Conservation (phyloP, 2,888 invertebrate genomes). For the Dermolepida albohirtum region DNA sequence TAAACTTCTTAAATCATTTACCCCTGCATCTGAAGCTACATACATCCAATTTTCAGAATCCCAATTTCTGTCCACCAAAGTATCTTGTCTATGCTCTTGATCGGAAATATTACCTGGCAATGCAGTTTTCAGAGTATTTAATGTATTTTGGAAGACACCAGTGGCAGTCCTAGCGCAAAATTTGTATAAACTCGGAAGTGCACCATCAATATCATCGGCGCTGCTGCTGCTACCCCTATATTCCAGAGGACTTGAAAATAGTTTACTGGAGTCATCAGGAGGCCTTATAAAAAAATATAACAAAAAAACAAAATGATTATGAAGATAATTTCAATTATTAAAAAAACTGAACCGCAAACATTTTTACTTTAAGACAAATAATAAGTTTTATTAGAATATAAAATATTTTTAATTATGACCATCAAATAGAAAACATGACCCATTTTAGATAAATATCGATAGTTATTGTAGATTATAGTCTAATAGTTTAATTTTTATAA, state of each 20-base stretch:
- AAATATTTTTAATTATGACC: no score
- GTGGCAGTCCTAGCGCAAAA: slow-evolving; percentile 82
- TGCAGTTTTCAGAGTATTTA: slow-evolving; percentile 81
- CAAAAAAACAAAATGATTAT: no score
- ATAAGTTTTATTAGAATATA: no score
- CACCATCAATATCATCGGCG: slow-evolving; percentile 58
- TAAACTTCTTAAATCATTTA: background rate
- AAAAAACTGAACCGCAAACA: no score
- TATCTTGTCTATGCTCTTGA: slow-evolving; percentile 52
- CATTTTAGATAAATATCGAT: no score
- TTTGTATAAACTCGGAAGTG: slow-evolving; percentile 67
- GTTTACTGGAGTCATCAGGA: slow-evolving; percentile 47
- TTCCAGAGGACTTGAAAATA: slow-evolving; percentile 48
- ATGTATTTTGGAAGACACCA: slow-evolving; percentile 76
- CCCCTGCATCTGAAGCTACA: slow-evolving; percentile 47
- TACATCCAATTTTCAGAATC: slow-evolving; percentile 66
- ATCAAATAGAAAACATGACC: no score
- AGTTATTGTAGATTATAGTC: no score
- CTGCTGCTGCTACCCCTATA: slow-evolving; percentile 40
- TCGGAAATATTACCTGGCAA: slow-evolving; percentile 69
- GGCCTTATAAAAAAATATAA: slow-evolving; percentile 45
- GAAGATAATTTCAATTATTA: no score
- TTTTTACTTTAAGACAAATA: no score
- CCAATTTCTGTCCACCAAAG: slow-evolving; percentile 53
- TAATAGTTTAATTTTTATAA: no score